Conservation (phyloP, 2,113 vertebrate genomes). For the Poeciliopsis occidentalis region DNA sequence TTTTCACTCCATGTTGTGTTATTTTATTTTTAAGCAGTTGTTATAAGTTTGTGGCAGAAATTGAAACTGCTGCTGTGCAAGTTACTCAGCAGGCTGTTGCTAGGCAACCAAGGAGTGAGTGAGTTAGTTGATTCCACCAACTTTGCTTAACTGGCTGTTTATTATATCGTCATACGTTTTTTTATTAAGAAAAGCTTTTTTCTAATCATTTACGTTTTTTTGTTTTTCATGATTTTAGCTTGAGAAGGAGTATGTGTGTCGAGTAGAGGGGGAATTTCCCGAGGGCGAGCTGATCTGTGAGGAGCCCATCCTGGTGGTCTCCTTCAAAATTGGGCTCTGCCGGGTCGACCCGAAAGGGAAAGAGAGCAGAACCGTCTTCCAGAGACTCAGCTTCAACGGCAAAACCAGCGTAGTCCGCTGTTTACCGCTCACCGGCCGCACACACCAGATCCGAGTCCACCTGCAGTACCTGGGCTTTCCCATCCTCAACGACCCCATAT, state of each 20-base stretch:
- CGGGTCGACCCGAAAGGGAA: constrained; percentile 92
- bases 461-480: constrained; percentile 94
- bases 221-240: constrained; percentile 73
- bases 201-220: neutral
- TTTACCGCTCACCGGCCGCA: constrained; percentile 90
- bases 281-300: constrained; percentile 85
- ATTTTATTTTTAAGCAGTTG: no score
- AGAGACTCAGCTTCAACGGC: constrained; percentile 90
- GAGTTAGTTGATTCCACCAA: no score
- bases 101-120: no score
- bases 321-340: constrained; percentile 94
- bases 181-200: neutral
- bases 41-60: no score
- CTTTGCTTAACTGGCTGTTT: no score
- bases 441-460: constrained; percentile 97
- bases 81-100: no score
- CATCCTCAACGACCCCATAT: constrained; percentile 95
- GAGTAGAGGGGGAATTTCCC: constrained; percentile 93
- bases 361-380: constrained; percentile 88
- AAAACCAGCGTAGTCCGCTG: constrained; percentile 89
- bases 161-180: no score
- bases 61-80: no score
- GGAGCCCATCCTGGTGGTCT: constrained; percentile 93
- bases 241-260: constrained; percentile 95
- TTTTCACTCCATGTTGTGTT: no score